Evolutionary conservation across 2,888 invertebrate genomes (phyloP).

Genomic region (Limnephilus auricula): DNA sequence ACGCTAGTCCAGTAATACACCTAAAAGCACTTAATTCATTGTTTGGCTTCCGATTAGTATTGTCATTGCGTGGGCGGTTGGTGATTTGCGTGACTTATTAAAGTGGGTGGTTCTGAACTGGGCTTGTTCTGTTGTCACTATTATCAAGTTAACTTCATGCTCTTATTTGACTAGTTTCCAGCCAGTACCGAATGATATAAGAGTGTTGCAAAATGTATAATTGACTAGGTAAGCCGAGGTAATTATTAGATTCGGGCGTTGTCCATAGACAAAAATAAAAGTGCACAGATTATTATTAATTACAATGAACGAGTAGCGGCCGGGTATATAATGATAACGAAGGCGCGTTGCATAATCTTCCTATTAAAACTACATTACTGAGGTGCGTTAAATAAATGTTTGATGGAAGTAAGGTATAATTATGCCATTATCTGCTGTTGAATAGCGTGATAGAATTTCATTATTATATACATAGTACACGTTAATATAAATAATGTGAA

Average conservation of each 20-base stretch:
- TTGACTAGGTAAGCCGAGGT: not conserved
- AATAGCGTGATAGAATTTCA: not conserved
- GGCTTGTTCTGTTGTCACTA: not conserved
- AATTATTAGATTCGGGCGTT: conserved; percentile 10
- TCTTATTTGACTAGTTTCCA: not conserved
- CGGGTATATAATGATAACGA: not conserved
- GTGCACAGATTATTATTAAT: not conserved
- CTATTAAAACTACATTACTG: not conserved
- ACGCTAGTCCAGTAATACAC: not conserved
- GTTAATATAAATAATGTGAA: not conserved
- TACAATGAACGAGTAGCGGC: not conserved
- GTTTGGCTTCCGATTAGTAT: not conserved
- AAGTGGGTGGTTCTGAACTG: not conserved
- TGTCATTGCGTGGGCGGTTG: not conserved
- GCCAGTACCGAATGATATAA: not conserved
- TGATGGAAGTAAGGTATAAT: not conserved
- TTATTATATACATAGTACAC: not conserved
- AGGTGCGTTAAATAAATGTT: not conserved
- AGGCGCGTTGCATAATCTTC: not conserved
- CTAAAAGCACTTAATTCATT: not conserved
- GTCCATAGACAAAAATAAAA: not conserved
- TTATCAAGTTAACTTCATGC: not conserved
- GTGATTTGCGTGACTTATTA: not conserved
- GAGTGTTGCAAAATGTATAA: not conserved
- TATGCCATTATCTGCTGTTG: not conserved